A percentile compares a stretch with the other conserved stretches of the same genome.
These are phyloP conservation scores for Trematomus bernacchii DNA, from an alignment of 2,797 vertebrate species.

Conservation along the genomic window DNA sequence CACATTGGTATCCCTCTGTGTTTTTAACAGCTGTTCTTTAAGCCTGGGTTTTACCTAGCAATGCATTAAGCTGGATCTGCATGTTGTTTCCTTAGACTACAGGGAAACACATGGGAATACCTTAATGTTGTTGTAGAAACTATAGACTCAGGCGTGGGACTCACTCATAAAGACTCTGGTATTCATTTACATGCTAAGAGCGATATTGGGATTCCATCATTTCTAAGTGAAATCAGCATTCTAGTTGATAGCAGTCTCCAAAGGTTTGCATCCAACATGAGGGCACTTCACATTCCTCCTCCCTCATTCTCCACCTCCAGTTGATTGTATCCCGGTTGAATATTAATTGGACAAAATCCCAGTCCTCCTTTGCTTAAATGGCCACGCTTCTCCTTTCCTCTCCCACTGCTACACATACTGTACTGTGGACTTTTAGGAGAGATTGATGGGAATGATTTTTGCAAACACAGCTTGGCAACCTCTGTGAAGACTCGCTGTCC, in stretches of 20 bases:
- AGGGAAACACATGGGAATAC: neutral
- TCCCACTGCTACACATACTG: constrained; percentile 16
- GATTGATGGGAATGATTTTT: constrained; percentile 34
- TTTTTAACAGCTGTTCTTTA: constrained; percentile 28
- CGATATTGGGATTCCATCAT: neutral
- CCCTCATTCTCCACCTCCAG: constrained; percentile 32
- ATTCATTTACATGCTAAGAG: neutral
- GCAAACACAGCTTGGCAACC: constrained; percentile 33
- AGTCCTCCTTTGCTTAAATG: constrained; percentile 55
- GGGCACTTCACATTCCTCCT: constrained; percentile 36
- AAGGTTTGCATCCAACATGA: constrained; percentile 16
- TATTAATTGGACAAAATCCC: constrained; percentile 65
- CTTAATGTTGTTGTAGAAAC: neutral
- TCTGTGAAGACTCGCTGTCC: constrained; percentile 33
- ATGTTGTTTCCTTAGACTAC: constrained; percentile 12
- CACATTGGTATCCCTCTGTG: constrained; percentile 26
- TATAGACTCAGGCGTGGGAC: neutral
- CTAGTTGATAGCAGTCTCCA: neutral
- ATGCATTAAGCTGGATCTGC: constrained; percentile 14
- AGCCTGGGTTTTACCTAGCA: neutral
- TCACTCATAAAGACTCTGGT: neutral
- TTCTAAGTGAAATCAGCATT: constrained; percentile 23
- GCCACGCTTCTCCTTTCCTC: constrained; percentile 41
- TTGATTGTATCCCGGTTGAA: constrained; percentile 59
- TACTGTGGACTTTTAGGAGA: constrained; percentile 37